Conservation (phyloP, 2,888 invertebrate genomes). For the Drosophila rellima region DNA sequence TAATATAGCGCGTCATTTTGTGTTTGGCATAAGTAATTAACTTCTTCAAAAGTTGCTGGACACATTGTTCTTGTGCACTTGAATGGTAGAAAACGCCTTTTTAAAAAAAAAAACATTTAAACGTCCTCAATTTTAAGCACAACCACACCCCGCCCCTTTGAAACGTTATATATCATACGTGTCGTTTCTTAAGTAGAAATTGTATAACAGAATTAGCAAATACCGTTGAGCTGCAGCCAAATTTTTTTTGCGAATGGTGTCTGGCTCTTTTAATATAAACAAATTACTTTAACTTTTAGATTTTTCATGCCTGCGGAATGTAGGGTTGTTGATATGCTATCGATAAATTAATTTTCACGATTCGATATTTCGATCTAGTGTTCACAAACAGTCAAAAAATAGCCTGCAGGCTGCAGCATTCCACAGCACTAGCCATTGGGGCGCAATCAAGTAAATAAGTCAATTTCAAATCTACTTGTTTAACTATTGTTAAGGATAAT, state of each 20-base stretch:
- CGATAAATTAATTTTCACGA: slow-evolving; percentile 37
- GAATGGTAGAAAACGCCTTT: slow-evolving; percentile 11
- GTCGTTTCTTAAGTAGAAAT: background rate
- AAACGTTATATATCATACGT: slow-evolving; percentile 21
- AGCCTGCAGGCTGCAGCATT: background rate
- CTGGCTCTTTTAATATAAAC: slow-evolving; percentile 54
- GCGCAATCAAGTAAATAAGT: slow-evolving; percentile 27
- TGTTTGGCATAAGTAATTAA: slow-evolving; percentile 66
- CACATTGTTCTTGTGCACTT: slow-evolving; percentile 38
- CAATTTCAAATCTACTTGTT: background rate
- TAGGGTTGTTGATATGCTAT: slow-evolving; percentile 66
- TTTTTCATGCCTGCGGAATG: slow-evolving; percentile 65
- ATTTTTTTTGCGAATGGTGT: slow-evolving; percentile 22
- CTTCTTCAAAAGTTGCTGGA: slow-evolving; percentile 17
- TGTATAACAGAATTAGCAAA: slow-evolving; percentile 8
- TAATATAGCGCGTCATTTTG: slow-evolving; percentile 51
- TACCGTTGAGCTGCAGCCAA: slow-evolving; percentile 44
- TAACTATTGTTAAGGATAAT: background rate
- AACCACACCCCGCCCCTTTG: slow-evolving; percentile 54
- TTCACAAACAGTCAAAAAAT: background rate
- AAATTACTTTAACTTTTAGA: slow-evolving; percentile 57
- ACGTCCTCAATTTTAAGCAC: slow-evolving; percentile 41
- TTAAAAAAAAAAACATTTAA: slow-evolving; percentile 31
- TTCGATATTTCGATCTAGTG: slow-evolving; percentile 22
- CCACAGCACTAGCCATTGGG: slow-evolving; percentile 34